Evolutionary conservation across 2,113 vertebrate genomes (phyloP).

Genomic region (Oreochromis tanganicae): DNA sequence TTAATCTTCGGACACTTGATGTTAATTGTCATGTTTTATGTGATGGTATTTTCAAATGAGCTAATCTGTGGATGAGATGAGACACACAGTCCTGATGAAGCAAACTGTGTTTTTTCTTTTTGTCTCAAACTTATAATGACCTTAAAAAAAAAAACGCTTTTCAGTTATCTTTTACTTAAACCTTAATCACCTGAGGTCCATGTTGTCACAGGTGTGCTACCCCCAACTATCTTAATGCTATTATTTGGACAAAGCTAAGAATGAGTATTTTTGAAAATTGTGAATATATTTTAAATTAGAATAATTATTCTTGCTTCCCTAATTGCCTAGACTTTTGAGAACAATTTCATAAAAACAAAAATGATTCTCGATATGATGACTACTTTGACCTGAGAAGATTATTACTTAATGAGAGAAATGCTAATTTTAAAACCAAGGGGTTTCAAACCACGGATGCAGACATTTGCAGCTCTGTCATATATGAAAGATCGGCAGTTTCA

Average conservation of each 20-base stretch:
- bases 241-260: neutral
- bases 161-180: neutral
- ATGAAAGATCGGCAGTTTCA: rapidly evolving
- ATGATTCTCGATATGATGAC: neutral
- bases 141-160: neutral
- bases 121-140: neutral
- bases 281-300: neutral
- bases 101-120: neutral
- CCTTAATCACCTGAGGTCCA: neutral
- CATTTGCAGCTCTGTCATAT: neutral
- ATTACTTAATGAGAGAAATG: neutral
- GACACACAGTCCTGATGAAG: neutral
- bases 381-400: neutral
- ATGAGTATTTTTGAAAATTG: neutral
- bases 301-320: neutral
- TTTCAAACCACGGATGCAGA: neutral
- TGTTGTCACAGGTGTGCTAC: neutral
- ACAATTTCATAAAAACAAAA: neutral
- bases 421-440: neutral
- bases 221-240: neutral
- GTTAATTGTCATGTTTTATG: neutral
- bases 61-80: neutral
- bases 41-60: neutral
- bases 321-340: neutral
- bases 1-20: neutral